Evolutionary conservation across 1,140 invertebrate species (phyloP), one percentile per base, ranked within the genome.

Genomic region (Bradynema listronoti): DNA sequence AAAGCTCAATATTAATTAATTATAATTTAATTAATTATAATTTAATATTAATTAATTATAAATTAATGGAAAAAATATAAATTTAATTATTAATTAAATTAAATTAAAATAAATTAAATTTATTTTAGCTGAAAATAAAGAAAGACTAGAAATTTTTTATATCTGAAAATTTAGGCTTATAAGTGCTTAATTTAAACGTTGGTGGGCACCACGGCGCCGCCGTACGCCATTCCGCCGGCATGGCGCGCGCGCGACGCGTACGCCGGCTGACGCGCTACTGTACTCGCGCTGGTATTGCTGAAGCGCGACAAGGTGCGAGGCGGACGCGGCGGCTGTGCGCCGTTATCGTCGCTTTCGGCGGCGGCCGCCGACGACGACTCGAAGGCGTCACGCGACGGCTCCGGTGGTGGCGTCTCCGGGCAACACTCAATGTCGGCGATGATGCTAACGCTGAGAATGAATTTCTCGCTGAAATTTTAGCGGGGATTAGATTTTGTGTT

Each of bases 391-490:
- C 11, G 50, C 24, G 36, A 32, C 11, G 67, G 71, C 53, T 77
- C 74, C 14, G 76, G 71, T 6, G 74, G 73, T 7, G 74, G 74
- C 19, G 74, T 77, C 41, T 74, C 55, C 11, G 74, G 74, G 45
- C 75, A 78, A 29, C 77, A 70, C 49, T 76, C 73, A 36, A 77
- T 75, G 43, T 69, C 56, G 5, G 74, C 74, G 43, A 77, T 77
- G 55, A 77, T 77, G 24, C 56, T 64, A 2, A 77, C 74, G 29
- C 61, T 68, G 1, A 77, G 63, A 52, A 77, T 78, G 62, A 77
- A 78, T 56, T 77, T 77, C 22, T 78, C 74, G 33, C 72, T 73
- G 53, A 25, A 72, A 58, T n/a, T 16, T n/a, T n/a, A n/a, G n/a
- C n/a, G n/a, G n/a, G n/a, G 7, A 14, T n/a, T 1, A 9, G 11